phyloP scores from a whole-genome alignment of 1,140 invertebrate genomes.

The Drosophila nebulosa region DNA sequence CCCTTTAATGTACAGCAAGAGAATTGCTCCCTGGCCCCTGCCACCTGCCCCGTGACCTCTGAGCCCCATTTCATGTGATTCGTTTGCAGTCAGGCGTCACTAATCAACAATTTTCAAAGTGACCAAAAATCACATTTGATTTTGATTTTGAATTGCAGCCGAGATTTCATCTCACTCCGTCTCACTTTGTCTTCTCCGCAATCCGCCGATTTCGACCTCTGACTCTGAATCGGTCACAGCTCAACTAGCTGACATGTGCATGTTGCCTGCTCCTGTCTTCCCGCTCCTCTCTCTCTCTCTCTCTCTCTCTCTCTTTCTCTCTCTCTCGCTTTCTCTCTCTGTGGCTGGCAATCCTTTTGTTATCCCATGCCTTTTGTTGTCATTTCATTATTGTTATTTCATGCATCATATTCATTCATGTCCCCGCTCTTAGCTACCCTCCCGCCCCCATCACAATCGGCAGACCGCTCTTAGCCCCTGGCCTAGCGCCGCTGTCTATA shows the following conservation, averaged over 20 bases:
- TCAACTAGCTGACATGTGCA: constrained; percentile 52
- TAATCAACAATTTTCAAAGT: constrained; percentile 78
- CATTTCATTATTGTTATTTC: constrained; percentile 79
- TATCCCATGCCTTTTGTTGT: constrained; percentile 73
- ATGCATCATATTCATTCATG: constrained; percentile 68
- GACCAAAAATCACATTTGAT: constrained; percentile 77
- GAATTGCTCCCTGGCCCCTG: neutral
- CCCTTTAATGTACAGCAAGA: constrained; percentile 46
- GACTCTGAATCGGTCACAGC: constrained; percentile 21
- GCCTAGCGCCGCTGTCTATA: neutral
- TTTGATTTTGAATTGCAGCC: constrained; percentile 34
- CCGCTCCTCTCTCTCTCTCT: neutral
- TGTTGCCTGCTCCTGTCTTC: neutral
- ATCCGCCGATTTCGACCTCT: neutral
- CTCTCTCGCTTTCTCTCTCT: neutral
- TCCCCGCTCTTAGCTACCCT: neutral
- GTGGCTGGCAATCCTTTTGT: constrained; percentile 57
- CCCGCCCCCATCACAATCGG: neutral
- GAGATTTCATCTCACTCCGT: neutral
- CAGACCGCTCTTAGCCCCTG: neutral
- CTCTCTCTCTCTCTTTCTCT: neutral
- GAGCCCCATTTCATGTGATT: constrained; percentile 30
- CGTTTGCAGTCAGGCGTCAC: constrained; percentile 63
- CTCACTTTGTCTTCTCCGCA: neutral
- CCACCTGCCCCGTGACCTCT: neutral